A percentile compares a stretch with the other conserved stretches of the same genome.
These are phyloP conservation scores for Molanna angustata DNA, from an alignment of 2,888 invertebrate genomes.

Conservation along the genomic window DNA sequence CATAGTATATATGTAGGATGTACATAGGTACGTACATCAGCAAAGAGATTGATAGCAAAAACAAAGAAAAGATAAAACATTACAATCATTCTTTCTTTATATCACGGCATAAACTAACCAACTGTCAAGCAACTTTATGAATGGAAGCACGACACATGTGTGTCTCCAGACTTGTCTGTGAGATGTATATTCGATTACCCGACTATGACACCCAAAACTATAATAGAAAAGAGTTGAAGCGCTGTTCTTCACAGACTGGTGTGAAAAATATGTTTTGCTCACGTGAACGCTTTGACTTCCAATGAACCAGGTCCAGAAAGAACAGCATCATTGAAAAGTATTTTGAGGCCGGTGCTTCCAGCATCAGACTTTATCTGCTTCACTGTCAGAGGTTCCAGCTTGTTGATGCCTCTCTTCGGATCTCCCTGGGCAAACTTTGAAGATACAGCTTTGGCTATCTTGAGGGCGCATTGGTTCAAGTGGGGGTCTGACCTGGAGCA, in stretches of 20 bases:
- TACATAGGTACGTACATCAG: no score
- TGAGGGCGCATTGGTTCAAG: conserved; percentile 38
- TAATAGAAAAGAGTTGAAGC: no score
- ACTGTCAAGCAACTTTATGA: no score
- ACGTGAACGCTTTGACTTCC: conserved; percentile 25
- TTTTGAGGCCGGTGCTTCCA: conserved; percentile 14
- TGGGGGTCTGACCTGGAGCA: conserved; percentile 39
- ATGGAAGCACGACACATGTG: no score
- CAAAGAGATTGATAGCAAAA: no score
- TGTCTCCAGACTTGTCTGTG: not conserved
- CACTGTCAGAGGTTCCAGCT: conserved; percentile 24
- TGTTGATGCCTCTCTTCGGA: conserved; percentile 15
- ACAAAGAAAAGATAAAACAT: no score
- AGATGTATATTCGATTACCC: not conserved
- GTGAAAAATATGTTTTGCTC: conserved; percentile 2
- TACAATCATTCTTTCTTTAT: no score
- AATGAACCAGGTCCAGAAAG: conserved; percentile 18
- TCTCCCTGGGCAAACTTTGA: conserved; percentile 24
- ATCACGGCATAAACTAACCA: no score
- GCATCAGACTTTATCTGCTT: conserved; percentile 16
- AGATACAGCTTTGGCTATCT: conserved; percentile 12
- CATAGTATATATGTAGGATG: no score
- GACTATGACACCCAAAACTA: no score
- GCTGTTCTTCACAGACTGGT: not conserved
- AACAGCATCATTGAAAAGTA: conserved; percentile 16